These are phyloP conservation scores for Proctacanthus coquilletti DNA, from an alignment of 1,140 invertebrate species.

Conservation along the genomic window DNA sequence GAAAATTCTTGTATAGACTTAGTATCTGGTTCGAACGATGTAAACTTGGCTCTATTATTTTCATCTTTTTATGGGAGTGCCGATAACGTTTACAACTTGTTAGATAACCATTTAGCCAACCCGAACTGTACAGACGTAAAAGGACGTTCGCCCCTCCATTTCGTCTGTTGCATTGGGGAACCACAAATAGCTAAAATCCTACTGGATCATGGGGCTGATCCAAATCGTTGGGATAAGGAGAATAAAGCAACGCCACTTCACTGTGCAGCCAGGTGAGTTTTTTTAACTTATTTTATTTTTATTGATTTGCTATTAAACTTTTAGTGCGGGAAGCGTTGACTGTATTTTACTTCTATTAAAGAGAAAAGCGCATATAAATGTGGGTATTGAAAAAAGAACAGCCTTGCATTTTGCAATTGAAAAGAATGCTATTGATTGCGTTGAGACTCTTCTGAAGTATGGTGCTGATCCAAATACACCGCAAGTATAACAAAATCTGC, in stretches of 20 bases:
- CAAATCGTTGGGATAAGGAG: slow-evolving; percentile 47
- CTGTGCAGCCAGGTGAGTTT: slow-evolving; percentile 46
- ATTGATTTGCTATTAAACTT: too few species aligned
- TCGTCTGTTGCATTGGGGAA: slow-evolving; percentile 53
- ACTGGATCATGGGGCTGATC: slow-evolving; percentile 44
- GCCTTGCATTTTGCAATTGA: slow-evolving; percentile 61
- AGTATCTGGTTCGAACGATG: slow-evolving; percentile 15
- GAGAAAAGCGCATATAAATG: slow-evolving; percentile 53
- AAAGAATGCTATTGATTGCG: slow-evolving; percentile 49
- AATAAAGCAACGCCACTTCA: slow-evolving; percentile 56
- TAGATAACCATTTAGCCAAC: slow-evolving; percentile 17
- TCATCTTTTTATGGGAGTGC: slow-evolving; percentile 15
- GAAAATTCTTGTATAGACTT: slow-evolving; percentile 10
- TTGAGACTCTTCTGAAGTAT: slow-evolving; percentile 44
- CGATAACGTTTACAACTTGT: slow-evolving; percentile 17
- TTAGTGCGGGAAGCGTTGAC: slow-evolving; percentile 34
- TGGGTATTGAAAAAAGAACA: slow-evolving; percentile 47
- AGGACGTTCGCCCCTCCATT: slow-evolving; percentile 51
- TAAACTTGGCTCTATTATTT: slow-evolving; percentile 21
- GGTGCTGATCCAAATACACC: slow-evolving; percentile 60
- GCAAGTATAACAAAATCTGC: slow-evolving; percentile 32
- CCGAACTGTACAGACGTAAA: slow-evolving; percentile 18
- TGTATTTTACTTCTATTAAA: slow-evolving; percentile 43
- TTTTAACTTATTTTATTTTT: too few species aligned
- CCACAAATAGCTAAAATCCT: slow-evolving; percentile 45